A percentile compares a stretch with the other conserved stretches of the same genome.
Evolutionary conservation across 1,140 invertebrate species (phyloP).

Genomic region (Drosophila paulistorum): DNA sequence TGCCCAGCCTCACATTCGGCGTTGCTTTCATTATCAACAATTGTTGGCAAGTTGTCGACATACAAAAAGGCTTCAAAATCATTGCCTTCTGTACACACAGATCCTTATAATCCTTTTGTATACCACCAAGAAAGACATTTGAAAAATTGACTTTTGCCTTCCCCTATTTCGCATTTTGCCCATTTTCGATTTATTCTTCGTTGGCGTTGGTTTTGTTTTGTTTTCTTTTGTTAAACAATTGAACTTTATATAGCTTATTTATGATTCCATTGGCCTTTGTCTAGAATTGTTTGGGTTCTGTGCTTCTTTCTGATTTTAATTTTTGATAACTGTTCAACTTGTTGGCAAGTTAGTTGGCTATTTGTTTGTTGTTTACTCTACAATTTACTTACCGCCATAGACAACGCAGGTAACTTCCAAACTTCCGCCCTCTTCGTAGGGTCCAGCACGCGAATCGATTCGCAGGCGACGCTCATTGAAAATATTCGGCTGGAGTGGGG

Average conservation of each 20-base stretch:
- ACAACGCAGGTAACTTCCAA: conserved; percentile 93
- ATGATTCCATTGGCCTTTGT: conserved; percentile 51
- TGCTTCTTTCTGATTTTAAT: conserved; percentile 55
- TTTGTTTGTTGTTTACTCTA: conserved; percentile 12
- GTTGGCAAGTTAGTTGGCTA: conserved; percentile 44
- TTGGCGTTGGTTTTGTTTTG: conserved; percentile 21
- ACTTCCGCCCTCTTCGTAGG: conserved; percentile 92
- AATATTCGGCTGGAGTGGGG: conserved; percentile 91
- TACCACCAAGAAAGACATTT: conserved; percentile 50
- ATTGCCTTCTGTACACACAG: conserved; percentile 1
- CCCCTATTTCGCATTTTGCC: conserved; percentile 17
- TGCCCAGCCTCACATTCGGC: conserved; percentile 35
- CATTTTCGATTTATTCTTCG: conserved; percentile 50
- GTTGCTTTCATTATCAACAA: conserved; percentile 64
- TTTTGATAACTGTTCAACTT: conserved; percentile 61
- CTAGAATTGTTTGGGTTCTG: conserved; percentile 46
- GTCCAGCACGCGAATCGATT: conserved; percentile 89
- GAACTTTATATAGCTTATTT: conserved; percentile 67
- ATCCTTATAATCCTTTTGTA: conserved; percentile 8
- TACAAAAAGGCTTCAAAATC: conserved; percentile 17
- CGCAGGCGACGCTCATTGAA: conserved; percentile 90
- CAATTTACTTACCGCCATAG: conserved; percentile 89
- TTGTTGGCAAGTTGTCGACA: conserved; percentile 41
- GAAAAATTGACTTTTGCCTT: conserved; percentile 56
- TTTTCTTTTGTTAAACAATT: conserved; percentile 56